Conservation (phyloP, 2,797 vertebrate species). For the Argya squamiceps region DNA sequence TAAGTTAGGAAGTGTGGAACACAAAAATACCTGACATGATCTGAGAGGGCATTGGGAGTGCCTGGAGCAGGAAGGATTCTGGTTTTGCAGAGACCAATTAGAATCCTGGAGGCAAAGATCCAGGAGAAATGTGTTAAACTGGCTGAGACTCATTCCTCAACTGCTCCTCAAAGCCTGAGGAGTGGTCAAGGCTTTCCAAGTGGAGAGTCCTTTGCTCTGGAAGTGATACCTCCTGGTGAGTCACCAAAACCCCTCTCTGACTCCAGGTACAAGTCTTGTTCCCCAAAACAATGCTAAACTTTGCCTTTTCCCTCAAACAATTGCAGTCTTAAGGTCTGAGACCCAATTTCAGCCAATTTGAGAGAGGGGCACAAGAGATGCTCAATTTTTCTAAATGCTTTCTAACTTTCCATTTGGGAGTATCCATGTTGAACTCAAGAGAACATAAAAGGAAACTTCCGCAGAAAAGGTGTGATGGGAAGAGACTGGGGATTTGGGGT, state of each 20-base stretch:
- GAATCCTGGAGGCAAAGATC: not conserved
- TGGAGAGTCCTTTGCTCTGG: not conserved
- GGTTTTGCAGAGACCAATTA: not conserved
- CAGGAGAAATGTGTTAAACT: not conserved
- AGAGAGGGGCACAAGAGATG: not conserved
- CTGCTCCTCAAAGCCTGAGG: not conserved
- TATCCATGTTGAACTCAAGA: fast-evolving
- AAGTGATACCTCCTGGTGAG: not conserved
- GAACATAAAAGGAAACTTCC: not conserved
- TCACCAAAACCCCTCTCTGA: not conserved
- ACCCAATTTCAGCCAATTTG: not conserved
- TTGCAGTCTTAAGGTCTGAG: not conserved
- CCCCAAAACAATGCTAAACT: not conserved
- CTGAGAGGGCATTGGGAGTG: not conserved
- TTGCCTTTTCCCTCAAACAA: not conserved
- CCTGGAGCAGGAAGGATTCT: not conserved
- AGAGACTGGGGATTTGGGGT: not conserved
- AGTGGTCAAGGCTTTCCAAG: not conserved
- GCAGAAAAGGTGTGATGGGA: not conserved
- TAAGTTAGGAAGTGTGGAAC: not conserved
- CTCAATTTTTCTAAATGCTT: not conserved
- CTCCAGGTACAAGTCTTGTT: not conserved
- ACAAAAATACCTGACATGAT: not conserved
- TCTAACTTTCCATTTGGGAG: not conserved
- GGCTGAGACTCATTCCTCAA: not conserved